A percentile compares a stretch with the other conserved stretches of the same genome.
Evolutionary conservation across 2,113 vertebrate genomes (phyloP).

Genomic region (Chinchilla lanigera): DNA sequence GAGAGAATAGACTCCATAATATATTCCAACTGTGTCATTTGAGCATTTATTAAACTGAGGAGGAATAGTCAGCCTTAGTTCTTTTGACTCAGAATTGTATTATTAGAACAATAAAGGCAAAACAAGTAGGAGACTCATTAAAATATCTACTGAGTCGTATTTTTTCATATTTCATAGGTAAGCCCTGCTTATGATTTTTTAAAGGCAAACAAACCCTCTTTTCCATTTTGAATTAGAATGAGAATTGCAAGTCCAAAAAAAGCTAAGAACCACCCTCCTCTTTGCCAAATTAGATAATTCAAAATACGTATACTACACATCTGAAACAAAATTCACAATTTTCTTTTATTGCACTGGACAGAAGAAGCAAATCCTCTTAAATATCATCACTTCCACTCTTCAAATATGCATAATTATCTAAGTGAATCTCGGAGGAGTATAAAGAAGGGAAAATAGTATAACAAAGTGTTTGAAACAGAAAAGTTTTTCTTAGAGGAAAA

Average conservation of each 20-base stretch:
- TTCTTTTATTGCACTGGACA: background rate
- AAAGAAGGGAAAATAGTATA: background rate
- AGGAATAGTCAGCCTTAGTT: background rate
- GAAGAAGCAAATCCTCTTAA: background rate
- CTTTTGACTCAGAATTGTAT: background rate
- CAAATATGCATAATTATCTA: background rate
- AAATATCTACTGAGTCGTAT: background rate
- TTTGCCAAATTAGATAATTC: background rate
- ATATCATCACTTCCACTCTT: background rate
- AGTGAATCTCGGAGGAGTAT: background rate
- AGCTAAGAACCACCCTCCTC: background rate
- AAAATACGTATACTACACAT: background rate
- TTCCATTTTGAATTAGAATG: background rate
- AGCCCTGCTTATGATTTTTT: background rate
- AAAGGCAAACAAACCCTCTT: background rate
- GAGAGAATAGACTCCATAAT: constrained; percentile 21
- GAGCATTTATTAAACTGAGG: background rate
- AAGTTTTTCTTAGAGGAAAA: background rate
- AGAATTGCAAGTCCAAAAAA: background rate
- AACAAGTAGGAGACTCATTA: background rate
- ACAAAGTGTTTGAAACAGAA: background rate
- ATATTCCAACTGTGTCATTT: background rate
- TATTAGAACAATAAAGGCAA: background rate
- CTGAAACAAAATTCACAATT: background rate
- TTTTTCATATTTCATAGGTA: background rate